Conservation (phyloP, 2,888 invertebrate genomes). For the Sesamia inferens region DNA sequence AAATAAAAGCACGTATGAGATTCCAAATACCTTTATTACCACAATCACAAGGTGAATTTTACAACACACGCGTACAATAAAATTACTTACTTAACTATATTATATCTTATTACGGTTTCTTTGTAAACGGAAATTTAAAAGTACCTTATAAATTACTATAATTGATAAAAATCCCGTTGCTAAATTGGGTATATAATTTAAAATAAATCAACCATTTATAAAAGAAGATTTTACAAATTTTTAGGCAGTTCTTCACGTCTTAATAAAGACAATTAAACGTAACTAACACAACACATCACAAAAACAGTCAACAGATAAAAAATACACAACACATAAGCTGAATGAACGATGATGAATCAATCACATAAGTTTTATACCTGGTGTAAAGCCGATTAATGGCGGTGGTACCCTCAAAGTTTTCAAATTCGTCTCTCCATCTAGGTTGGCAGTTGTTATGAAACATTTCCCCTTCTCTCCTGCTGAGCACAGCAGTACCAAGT, state of each 20-base stretch:
- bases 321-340: slow-evolving; percentile 15
- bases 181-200: background rate
- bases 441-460: slow-evolving; percentile 95
- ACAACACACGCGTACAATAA: slow-evolving; percentile 9
- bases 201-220: background rate
- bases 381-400: slow-evolving; percentile 81
- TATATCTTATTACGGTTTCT: slow-evolving; percentile 11
- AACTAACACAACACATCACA: slow-evolving; percentile 25
- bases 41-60: slow-evolving; percentile 23
- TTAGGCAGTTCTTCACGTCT: background rate
- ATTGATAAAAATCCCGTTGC: background rate
- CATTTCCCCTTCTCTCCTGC: slow-evolving; percentile 93
- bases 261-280: background rate
- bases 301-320: slow-evolving; percentile 1
- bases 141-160: background rate
- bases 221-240: background rate
- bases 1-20: slow-evolving; percentile 54
- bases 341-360: slow-evolving; percentile 3
- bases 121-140: background rate
- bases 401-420: slow-evolving; percentile 90
- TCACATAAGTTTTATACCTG: slow-evolving; percentile 72
- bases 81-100: slow-evolving; percentile 20
- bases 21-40: slow-evolving; percentile 53
- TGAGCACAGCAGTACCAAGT: slow-evolving; percentile 93
- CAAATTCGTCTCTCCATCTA: slow-evolving; percentile 95